Base-by-base conservation (phyloP, 2,797 vertebrate species). In the Florisuga fusca region DNA sequence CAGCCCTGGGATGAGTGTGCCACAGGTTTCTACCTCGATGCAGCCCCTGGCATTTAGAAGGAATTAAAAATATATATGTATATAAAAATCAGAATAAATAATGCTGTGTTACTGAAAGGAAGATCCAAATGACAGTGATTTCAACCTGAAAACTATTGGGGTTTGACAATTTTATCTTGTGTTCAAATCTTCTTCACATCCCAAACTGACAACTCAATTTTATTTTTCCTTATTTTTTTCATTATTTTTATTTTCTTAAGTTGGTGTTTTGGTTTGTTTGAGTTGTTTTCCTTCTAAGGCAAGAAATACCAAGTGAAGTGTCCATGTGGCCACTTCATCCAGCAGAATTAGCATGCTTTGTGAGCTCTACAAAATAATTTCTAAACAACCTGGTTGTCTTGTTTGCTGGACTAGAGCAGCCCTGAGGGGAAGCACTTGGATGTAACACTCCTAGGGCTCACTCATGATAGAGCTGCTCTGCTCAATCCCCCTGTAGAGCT, bases 121-220 rank as follows among this genome's bases (percentile, higher is more conserved):
- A 67, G 59, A 41, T 16, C 18, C 43, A 69, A 76, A n/a, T 19
- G 8, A 38, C 17, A 25, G 43, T 6, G 3, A 41, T 50, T 62
- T 76, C 68, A 63, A n/a, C n/a, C 59, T 20, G 33, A 62, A 83
- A 41, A 83, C 62, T 48, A 77, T 38, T 51, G 38, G 45, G 27
- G 16, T 67, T 83, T 21, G 79, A 34, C 6, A 58, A 59, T 17
- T 71, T 69, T 53, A 72, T 53, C 45, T 25, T 5, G 25, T 66
- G 20, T 43, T 61, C 78, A 59, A 68, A 48, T 43, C 71, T 46
- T 59, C 41, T 51, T 76, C 51, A 29, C 17, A 25, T 69, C 74
- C 36, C 46, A 26, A 12, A 53, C 6, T 31, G 5, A 61, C n/a
- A 69, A 48, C 10, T 31, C 2, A 0, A 0, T 33, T 3, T 46